A percentile compares a stretch with the other conserved stretches of the same genome.
phyloP scores from a whole-genome alignment of 1,140 invertebrate genomes.

The Venturia canescens region DNA sequence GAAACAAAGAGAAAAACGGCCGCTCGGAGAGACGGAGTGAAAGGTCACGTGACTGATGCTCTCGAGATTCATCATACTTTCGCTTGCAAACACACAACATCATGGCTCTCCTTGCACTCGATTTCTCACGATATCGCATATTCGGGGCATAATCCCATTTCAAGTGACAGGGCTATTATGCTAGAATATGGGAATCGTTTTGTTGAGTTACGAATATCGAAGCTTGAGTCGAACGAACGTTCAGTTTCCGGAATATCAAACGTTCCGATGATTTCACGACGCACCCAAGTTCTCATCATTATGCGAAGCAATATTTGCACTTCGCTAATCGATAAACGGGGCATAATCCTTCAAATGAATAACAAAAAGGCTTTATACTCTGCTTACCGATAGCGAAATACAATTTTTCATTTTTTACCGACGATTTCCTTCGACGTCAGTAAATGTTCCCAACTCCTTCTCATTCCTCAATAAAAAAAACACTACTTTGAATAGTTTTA shows the following conservation, averaged over 20 bases:
- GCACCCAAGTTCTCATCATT: background rate
- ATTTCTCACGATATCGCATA: constrained; percentile 47
- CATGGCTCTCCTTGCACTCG: background rate
- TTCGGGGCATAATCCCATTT: constrained; percentile 54
- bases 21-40: background rate
- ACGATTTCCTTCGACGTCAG: background rate
- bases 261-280: too few relatives aligned
- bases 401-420: constrained; percentile 26
- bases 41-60: background rate
- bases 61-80: background rate
- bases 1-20: background rate
- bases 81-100: background rate
- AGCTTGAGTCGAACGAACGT: too few relatives aligned
- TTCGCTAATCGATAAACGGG: constrained; percentile 48
- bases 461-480: background rate
- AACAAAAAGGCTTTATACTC: constrained; percentile 50
- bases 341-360: constrained; percentile 49
- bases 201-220: background rate
- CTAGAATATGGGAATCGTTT: constrained; percentile 54
- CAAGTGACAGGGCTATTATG: constrained; percentile 47
- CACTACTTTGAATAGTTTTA: too few relatives aligned
- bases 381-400: constrained; percentile 52
- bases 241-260: too few relatives aligned
- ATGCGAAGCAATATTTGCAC: constrained; percentile 32
- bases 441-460: background rate